Percentiles rank a stretch among this genome's conserved stretches.
phyloP scores from a whole-genome alignment of 2,113 vertebrate genomes.

The Felis chaus region DNA sequence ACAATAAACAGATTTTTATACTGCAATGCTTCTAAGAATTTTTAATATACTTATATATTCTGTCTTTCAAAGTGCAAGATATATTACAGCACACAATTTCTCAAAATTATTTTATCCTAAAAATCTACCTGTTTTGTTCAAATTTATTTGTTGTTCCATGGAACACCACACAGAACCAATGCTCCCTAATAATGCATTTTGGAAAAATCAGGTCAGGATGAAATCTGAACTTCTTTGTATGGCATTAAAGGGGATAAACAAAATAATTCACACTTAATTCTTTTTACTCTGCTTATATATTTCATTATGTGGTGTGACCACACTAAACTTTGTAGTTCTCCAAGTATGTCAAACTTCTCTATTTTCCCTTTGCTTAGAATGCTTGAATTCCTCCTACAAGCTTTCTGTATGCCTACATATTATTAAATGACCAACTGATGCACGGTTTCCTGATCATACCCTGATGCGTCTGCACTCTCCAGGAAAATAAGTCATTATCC shows the following conservation, averaged over 20 bases:
- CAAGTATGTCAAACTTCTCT: not conserved
- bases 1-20: not conserved
- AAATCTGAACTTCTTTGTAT: not conserved
- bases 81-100: not conserved
- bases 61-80: not conserved
- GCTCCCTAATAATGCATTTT: not conserved
- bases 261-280: not conserved
- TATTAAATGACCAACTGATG: not conserved
- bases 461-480: accelerated
- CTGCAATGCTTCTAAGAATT: not conserved
- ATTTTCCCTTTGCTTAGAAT: not conserved
- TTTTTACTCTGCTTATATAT: not conserved
- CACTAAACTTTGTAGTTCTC: not conserved
- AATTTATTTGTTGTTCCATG: not conserved
- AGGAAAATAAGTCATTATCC: not conserved
- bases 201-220: not conserved
- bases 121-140: not conserved
- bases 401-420: not conserved
- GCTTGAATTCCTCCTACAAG: not conserved
- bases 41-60: not conserved
- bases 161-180: not conserved
- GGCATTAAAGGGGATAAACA: not conserved
- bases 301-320: not conserved
- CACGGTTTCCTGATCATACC: not conserved
- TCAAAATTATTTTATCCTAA: not conserved